Percentiles rank a stretch among this genome's conserved stretches.
These are phyloP conservation scores for Arizona elegans DNA, from an alignment of 2,113 vertebrate genomes.

Conservation along the genomic window DNA sequence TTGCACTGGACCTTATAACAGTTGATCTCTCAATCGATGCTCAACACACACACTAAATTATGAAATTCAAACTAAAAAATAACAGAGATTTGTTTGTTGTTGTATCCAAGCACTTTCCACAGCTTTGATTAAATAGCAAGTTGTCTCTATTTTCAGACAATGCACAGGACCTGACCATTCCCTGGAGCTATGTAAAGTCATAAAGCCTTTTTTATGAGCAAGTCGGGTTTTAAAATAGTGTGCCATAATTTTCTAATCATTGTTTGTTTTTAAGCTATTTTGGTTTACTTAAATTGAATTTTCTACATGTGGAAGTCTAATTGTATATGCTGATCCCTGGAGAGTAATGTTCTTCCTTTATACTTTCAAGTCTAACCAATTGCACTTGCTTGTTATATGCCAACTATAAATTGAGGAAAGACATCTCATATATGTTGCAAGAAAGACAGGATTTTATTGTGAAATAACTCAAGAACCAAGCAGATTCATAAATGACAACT, in stretches of 20 bases:
- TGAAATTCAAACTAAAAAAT: neutral
- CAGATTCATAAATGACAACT: slow-evolving; percentile 26
- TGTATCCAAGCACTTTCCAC: neutral
- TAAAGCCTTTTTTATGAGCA: neutral
- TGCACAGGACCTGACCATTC: neutral
- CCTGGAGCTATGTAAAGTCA: neutral
- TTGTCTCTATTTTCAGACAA: neutral
- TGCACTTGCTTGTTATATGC: neutral
- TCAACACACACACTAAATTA: neutral
- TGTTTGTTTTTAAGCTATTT: neutral
- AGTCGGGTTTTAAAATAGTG: neutral
- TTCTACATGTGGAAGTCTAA: neutral
- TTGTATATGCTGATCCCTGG: neutral
- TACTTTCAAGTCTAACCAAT: neutral
- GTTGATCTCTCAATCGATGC: neutral
- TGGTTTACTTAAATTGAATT: neutral
- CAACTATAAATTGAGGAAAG: neutral
- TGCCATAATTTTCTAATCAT: neutral
- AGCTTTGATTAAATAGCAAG: neutral
- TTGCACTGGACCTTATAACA: neutral
- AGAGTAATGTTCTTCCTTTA: neutral
- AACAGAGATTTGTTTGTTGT: neutral
- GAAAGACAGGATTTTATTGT: neutral
- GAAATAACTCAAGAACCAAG: neutral
- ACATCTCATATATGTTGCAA: neutral